Conservation (phyloP, 2,797 vertebrate species). For the Manis pentadactyla region DNA sequence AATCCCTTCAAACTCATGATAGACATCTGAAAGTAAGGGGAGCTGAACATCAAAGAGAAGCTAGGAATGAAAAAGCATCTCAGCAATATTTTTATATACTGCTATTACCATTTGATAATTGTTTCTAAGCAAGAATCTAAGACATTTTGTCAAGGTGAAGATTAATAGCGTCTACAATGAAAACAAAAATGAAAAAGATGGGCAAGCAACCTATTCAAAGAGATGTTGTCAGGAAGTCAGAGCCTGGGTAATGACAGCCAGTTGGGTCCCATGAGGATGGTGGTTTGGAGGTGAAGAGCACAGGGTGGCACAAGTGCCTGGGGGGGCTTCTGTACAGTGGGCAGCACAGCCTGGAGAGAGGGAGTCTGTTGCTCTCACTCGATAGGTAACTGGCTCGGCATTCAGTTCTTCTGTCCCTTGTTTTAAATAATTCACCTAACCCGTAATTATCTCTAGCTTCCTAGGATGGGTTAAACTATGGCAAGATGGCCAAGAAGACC, state of each 20-base stretch:
- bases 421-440: neutral
- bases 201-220: neutral
- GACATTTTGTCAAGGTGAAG: neutral
- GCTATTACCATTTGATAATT: neutral
- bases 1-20: neutral
- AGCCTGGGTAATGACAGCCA: neutral
- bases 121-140: neutral
- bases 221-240: neutral
- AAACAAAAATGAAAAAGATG: neutral
- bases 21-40: neutral
- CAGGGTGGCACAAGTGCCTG: too few relatives aligned
- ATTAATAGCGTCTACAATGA: neutral
- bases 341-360: neutral
- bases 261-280: neutral
- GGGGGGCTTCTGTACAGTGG: fast-evolving
- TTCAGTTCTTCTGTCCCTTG: neutral
- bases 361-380: neutral
- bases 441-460: neutral
- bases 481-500: neutral
- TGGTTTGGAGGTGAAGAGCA: neutral
- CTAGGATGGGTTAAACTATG: neutral
- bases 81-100: neutral
- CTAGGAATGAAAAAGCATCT: neutral
- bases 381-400: neutral
- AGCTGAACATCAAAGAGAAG: neutral